Percentiles rank a stretch among this genome's conserved stretches.
phyloP scores from a whole-genome alignment of 2,113 vertebrate species.

The Phasianus colchicus region DNA sequence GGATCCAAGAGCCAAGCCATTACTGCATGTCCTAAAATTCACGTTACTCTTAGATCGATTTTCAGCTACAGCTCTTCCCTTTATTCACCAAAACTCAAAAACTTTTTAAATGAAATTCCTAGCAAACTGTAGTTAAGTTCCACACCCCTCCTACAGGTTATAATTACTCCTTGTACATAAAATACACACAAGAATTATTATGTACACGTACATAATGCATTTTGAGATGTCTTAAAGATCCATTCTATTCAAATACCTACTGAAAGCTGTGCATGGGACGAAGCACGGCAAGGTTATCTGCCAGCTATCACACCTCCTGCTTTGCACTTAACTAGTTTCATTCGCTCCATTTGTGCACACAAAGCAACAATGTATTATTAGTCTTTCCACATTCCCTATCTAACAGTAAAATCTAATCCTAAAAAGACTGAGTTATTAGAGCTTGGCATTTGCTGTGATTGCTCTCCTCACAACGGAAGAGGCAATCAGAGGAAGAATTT shows the following conservation, averaged over 20 bases:
- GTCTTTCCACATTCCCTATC: background rate
- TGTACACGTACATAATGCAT: accelerated
- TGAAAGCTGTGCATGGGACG: accelerated
- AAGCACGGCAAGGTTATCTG: background rate
- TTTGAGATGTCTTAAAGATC: background rate
- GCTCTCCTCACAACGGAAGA: constrained; percentile 58
- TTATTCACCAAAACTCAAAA: background rate
- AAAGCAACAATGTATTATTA: constrained; percentile 10
- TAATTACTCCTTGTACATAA: accelerated
- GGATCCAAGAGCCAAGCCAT: background rate
- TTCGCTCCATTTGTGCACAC: background rate
- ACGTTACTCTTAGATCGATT: background rate
- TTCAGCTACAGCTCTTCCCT: background rate
- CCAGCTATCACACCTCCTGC: background rate
- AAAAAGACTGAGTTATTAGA: constrained; percentile 46
- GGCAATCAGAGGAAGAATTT: constrained; percentile 71
- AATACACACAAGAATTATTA: background rate
- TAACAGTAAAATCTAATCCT: constrained; percentile 8
- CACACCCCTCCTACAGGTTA: background rate
- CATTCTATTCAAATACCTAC: background rate
- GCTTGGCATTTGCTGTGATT: constrained; percentile 53
- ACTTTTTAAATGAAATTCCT: background rate
- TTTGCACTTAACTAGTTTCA: background rate
- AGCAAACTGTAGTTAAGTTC: no score
- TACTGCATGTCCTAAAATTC: background rate